phyloP scores from a whole-genome alignment of 2,113 vertebrate genomes.

The Montifringilla adamsi region DNA sequence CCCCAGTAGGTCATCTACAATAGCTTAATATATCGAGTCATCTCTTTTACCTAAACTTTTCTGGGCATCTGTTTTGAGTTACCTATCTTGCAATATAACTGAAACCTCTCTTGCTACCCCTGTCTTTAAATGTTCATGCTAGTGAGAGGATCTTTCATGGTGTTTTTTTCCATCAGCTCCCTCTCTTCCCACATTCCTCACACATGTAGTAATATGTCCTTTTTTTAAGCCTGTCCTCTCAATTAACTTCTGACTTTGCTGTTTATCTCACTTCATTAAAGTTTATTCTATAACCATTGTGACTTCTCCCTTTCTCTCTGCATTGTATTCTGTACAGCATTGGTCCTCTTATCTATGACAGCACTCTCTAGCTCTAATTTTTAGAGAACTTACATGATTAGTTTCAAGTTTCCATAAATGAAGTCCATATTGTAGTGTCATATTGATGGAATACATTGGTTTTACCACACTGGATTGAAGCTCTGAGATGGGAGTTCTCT shows the following conservation, averaged over 20 bases:
- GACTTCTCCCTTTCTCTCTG: background rate
- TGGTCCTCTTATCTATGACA: background rate
- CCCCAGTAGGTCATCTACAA: background rate
- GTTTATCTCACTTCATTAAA: background rate
- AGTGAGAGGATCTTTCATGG: background rate
- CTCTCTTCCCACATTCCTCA: background rate
- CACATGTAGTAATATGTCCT: background rate
- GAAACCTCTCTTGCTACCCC: background rate
- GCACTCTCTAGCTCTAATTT: background rate
- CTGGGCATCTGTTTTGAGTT: background rate
- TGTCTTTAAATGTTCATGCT: background rate
- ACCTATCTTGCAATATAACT: background rate
- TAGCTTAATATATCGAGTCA: background rate
- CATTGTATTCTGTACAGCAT: background rate
- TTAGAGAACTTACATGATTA: background rate
- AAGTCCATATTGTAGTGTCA: background rate
- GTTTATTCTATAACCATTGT: background rate
- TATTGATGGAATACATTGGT: background rate
- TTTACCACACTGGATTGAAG: background rate
- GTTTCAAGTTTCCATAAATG: background rate
- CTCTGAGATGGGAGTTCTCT: background rate
- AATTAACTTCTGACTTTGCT: background rate
- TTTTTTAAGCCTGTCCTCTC: background rate
- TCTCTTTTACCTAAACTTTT: background rate
- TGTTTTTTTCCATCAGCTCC: background rate